Conservation (phyloP, 2,797 vertebrate genomes). For the Tolypeutes matacus region DNA sequence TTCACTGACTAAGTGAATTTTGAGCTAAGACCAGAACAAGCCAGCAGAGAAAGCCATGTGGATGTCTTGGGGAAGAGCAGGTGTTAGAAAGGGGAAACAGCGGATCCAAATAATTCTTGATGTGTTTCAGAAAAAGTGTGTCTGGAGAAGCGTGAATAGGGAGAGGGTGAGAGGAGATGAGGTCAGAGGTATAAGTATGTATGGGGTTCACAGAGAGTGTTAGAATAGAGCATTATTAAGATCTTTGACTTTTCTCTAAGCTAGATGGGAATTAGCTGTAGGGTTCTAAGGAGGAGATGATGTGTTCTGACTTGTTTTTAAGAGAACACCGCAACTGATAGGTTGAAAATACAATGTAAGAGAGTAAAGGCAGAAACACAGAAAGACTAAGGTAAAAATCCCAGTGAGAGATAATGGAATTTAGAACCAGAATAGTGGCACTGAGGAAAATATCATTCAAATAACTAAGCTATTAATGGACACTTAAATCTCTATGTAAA, state of each 20-base stretch:
- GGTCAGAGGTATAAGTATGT: neutral
- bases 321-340: neutral
- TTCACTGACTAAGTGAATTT: neutral
- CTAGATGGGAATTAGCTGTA: neutral
- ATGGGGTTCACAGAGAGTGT: neutral
- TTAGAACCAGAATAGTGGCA: neutral
- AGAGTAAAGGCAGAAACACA: neutral
- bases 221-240: neutral
- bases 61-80: neutral
- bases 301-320: neutral
- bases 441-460: neutral
- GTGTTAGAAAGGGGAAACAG: neutral
- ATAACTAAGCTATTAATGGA: neutral
- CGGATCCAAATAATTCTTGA: neutral
- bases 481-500: neutral
- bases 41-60: neutral
- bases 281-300: neutral
- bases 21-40: neutral
- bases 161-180: neutral
- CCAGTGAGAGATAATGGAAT: neutral
- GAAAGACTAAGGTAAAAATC: neutral
- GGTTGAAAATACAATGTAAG: neutral
- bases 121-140: neutral
- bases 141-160: neutral
- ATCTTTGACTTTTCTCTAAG: neutral